Base-by-base conservation (phyloP, 37 sponge, comb jelly and placozoan genomes). In the Amphimedon queenslandica region DNA sequence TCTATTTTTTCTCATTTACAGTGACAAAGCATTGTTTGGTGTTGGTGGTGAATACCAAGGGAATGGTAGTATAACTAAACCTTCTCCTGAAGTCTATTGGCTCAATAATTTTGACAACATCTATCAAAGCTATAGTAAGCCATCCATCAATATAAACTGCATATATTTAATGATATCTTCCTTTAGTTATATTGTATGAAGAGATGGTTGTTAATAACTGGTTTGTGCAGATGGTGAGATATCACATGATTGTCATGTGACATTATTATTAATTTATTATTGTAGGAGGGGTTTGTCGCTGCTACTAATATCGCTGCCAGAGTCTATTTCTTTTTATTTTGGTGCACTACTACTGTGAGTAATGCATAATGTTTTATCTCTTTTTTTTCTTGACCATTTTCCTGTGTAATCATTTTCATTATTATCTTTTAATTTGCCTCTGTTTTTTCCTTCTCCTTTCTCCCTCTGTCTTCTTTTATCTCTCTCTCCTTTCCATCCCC, bases 121-220 rank as follows among this genome's bases (percentile, higher is more conserved):
- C 34, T 66, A 76, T n/a, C 58, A 64, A 34, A 88, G 89, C 71
- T 93, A 77, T 66, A 83, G 91, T 90, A 69, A 75, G 84, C 11
- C 20, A 2, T 13, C 1, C 5, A 6, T 6, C 5, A 11, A 13
- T n/a, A 60, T 11, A n/a, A 25, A 47, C 27, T n/a, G 8, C 23
- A 25, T n/a, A n/a, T 25, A 25, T 60, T 25, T n/a, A 25, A n/a
- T n/a, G n/a, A n/a, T n/a, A n/a, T 60, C 20, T 24, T 31, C 30
- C 36, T 68, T 0, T 37, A 91, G 94, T 89, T 65, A 87, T 80
- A 10, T 70, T 93, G 47, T 93, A 85, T 67, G 81, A 85, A 39
- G 79, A 85, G 67, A 86, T 93, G 90, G 77, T 93, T 31, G 83
- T 89, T 41, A 93, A 93, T 51, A 89, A 93, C 77, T 93, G 94